Percentiles rank a stretch among this genome's conserved stretches.
phyloP scores from a whole-genome alignment of 2,888 invertebrate genomes.

The Beris chalybata region DNA sequence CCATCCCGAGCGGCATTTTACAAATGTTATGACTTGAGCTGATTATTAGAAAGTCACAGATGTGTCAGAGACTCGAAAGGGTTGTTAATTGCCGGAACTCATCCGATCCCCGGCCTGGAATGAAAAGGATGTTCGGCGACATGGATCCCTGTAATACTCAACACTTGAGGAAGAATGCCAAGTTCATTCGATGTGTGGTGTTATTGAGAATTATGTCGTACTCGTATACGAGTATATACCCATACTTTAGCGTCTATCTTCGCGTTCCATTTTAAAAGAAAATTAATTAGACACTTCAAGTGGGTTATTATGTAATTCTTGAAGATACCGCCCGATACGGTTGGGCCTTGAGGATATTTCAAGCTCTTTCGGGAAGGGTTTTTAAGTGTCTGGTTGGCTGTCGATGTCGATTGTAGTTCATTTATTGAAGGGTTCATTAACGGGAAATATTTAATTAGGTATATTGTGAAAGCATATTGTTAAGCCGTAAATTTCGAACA shows the following conservation, averaged over 20 bases:
- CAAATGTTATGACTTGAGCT: constrained; percentile 34
- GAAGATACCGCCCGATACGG: too few species aligned
- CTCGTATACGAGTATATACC: neutral
- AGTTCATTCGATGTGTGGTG: constrained; percentile 28
- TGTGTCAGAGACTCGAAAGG: constrained; percentile 32
- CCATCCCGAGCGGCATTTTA: constrained; percentile 30
- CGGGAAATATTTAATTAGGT: constrained; percentile 19
- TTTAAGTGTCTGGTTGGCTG: too few species aligned
- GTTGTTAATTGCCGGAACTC: constrained; percentile 34
- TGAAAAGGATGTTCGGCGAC: neutral
- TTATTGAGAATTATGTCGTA: constrained; percentile 19
- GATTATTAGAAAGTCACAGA: constrained; percentile 37
- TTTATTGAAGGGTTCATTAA: constrained; percentile 28
- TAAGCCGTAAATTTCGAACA: constrained; percentile 10
- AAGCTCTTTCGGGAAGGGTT: too few species aligned
- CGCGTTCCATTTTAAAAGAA: constrained; percentile 11
- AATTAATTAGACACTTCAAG: constrained; percentile 26
- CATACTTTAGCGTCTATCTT: constrained; percentile 6
- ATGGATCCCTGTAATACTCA: constrained; percentile 11
- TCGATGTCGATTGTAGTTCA: constrained; percentile 25
- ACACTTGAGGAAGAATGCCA: neutral
- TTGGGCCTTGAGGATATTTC: too few species aligned
- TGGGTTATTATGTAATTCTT: constrained; percentile 15
- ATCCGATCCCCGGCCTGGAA: constrained; percentile 11
- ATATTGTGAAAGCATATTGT: constrained; percentile 19